Conservation (phyloP, 2,888 invertebrate species). For the Eupithecia vulgata region DNA sequence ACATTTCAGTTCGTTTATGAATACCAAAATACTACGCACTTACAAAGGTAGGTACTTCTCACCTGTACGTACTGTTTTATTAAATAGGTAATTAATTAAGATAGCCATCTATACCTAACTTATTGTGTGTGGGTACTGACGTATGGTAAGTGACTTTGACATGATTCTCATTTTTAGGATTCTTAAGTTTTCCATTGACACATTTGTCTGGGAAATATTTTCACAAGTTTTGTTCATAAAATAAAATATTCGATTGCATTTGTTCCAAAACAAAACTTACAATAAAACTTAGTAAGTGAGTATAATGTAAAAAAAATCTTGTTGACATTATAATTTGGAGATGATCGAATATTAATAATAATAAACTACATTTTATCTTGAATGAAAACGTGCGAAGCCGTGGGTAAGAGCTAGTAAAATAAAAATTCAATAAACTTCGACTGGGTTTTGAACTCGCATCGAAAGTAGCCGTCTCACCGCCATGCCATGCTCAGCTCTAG, state of each 20-base stretch:
- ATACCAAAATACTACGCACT: neutral
- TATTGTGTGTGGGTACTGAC: neutral
- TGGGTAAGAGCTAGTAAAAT: neutral
- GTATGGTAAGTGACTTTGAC: neutral
- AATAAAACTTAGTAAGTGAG: neutral
- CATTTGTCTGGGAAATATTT: neutral
- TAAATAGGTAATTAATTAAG: neutral
- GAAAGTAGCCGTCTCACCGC: neutral
- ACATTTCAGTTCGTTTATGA: too few relatives aligned
- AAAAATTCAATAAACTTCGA: neutral
- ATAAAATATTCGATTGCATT: neutral
- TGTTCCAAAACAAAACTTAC: neutral
- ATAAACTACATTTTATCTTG: neutral
- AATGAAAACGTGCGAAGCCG: neutral
- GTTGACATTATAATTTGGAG: neutral
- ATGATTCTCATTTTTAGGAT: slow-evolving; percentile 1
- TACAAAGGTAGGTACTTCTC: neutral
- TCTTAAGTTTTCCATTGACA: neutral
- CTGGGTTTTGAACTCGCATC: neutral
- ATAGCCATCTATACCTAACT: neutral
- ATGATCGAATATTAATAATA: neutral
- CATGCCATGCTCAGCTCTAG: neutral
- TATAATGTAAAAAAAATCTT: neutral
- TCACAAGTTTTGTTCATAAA: neutral
- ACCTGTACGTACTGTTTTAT: neutral